Evolutionary conservation across 2,888 invertebrate genomes (phyloP), one percentile per base, ranked within the genome.

Genomic region (Agelastica alni): DNA sequence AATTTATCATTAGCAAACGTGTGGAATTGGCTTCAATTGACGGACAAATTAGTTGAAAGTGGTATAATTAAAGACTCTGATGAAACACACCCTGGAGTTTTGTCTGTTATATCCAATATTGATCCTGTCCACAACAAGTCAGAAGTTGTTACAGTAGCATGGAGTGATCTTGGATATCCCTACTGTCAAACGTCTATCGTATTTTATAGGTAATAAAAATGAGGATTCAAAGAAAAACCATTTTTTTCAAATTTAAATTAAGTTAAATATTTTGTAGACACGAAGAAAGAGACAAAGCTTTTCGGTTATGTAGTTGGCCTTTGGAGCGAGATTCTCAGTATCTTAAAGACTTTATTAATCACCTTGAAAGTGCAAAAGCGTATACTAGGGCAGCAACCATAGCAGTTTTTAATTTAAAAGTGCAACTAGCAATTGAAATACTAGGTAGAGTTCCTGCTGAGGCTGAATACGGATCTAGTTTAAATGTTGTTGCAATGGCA

Each of bases 231-330:
- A n/a, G n/a, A n/a, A n/a, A n/a, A n/a, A n/a, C n/a, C n/a, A n/a
- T n/a, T n/a, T n/a, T n/a, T n/a, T n/a, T n/a, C n/a, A n/a, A n/a
- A n/a, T n/a, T n/a, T n/a, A n/a, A n/a, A n/a, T n/a, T n/a, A n/a
- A n/a, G n/a, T n/a, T n/a, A n/a, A n/a, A n/a, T n/a, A n/a, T n/a
- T n/a, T n/a, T n/a, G n/a, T n/a, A 87, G 88, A 68, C 87, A 87
- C 62, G 83, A 84, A 43, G 89, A 89, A 72, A 84, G 94, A 58
- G 87, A 88, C 62, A 85, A 87, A 72, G 92, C 92, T 1, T 79
- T 96, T 58, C 87, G 88, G 72, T 79, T 96, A 58, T 96, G 96
- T 79, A 93, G 93, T 13, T 96, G 96, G 96, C 85, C 86, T 58
- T 87, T 88, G 75, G 91, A 93, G 63, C 86, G 86, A 73, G 89